Percentiles rank a stretch among this genome's conserved stretches.
phyloP scores from a whole-genome alignment of 2,797 vertebrate genomes.

The Eidolon dupreanum region DNA sequence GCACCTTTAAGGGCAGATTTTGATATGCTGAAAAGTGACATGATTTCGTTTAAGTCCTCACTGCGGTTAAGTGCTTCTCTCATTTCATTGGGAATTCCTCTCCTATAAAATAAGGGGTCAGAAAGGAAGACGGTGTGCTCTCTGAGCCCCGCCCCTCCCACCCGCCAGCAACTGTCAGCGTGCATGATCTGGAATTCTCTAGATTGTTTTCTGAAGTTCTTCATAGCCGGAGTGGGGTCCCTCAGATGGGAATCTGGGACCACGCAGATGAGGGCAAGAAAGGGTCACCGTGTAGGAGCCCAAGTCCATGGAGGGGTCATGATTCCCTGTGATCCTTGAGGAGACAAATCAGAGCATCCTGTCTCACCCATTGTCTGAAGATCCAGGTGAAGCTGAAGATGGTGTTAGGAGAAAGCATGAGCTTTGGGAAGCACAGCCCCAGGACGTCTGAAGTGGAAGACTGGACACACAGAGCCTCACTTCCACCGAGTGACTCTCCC shows the following conservation, averaged over 20 bases:
- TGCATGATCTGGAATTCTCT: not conserved
- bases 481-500: not conserved
- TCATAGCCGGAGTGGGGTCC: too few relatives aligned
- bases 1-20: not conserved
- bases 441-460: not conserved
- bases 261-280: fast-evolving
- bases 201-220: not conserved
- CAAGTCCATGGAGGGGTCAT: fast-evolving
- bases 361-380: not conserved
- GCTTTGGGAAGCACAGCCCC: fast-evolving
- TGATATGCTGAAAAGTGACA: fast-evolving
- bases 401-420: fast-evolving
- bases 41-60: not conserved
- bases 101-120: not conserved
- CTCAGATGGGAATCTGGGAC: not conserved
- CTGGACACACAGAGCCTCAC: fast-evolving
- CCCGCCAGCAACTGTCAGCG: not conserved
- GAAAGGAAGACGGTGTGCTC: fast-evolving
- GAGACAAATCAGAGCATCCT: not conserved
- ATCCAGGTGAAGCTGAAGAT: not conserved
- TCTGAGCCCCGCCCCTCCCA: too few relatives aligned
- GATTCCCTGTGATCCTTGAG: fast-evolving
- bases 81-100: not conserved
- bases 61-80: too few relatives aligned
- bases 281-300: fast-evolving